These are phyloP conservation scores for Busseola fusca DNA, from an alignment of 2,888 invertebrate genomes.

Conservation along the genomic window DNA sequence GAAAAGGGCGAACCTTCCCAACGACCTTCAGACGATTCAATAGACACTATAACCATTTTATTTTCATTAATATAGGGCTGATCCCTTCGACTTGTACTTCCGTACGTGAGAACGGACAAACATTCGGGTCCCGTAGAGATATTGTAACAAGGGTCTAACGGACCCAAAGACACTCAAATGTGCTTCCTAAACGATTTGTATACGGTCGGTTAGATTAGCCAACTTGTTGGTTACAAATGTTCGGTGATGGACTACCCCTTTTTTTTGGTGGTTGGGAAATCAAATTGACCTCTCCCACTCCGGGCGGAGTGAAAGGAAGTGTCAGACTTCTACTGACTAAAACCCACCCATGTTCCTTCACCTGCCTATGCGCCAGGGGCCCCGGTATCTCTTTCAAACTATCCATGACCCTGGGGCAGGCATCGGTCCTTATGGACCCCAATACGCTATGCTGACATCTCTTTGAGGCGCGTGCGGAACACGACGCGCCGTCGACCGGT, in stretches of 20 bases:
- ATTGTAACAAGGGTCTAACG: slow-evolving; percentile 60
- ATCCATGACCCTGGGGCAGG: no score
- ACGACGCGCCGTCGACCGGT: no score
- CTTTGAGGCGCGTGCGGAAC: no score
- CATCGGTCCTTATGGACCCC: no score
- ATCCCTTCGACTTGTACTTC: slow-evolving; percentile 31
- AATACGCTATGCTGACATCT: no score
- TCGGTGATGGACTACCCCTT: background rate
- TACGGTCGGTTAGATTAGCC: slow-evolving; percentile 8
- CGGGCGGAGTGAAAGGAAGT: no score
- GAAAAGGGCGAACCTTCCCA: slow-evolving; percentile 15
- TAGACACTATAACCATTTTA: slow-evolving; percentile 41
- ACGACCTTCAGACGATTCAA: slow-evolving; percentile 40
- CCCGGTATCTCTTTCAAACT: no score
- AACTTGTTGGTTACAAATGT: slow-evolving; percentile 2
- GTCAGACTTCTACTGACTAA: no score
- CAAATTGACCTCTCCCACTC: no score
- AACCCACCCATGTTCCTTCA: no score
- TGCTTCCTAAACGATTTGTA: slow-evolving; percentile 32
- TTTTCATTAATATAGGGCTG: slow-evolving; percentile 51
- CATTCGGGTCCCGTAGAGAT: slow-evolving; percentile 50
- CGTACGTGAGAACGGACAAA: slow-evolving; percentile 43
- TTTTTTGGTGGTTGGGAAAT: no score
- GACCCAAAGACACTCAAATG: slow-evolving; percentile 42
- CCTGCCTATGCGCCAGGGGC: no score